Percentiles rank a stretch among this genome's conserved stretches.
Evolutionary conservation across 2,797 vertebrate genomes (phyloP).

Genomic region (Selene dorsalis): DNA sequence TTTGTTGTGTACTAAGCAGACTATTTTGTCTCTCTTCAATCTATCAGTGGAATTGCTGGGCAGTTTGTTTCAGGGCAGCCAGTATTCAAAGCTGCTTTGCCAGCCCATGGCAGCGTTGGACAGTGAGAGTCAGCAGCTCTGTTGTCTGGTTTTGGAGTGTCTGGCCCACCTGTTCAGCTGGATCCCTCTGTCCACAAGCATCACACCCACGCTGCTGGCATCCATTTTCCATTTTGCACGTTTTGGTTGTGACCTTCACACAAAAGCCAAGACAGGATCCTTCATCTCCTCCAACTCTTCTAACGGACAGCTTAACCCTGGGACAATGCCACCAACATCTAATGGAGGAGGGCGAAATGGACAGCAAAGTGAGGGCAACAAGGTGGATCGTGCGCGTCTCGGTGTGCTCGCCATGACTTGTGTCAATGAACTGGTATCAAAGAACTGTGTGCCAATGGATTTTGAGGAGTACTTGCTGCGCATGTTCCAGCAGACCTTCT

Average conservation of each 20-base stretch:
- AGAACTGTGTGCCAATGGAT: slow-evolving; percentile 99
- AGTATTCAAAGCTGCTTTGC: slow-evolving; percentile 90
- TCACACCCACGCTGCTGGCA: slow-evolving; percentile 96
- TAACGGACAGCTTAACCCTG: slow-evolving; percentile 74
- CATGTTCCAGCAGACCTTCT: slow-evolving; percentile 99
- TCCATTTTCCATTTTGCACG: slow-evolving; percentile 98
- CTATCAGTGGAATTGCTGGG: slow-evolving; percentile 89
- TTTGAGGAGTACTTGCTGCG: slow-evolving; percentile 98
- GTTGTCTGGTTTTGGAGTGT: slow-evolving; percentile 95
- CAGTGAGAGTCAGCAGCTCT: slow-evolving; percentile 92
- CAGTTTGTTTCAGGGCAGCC: slow-evolving; percentile 92
- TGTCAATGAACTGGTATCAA: slow-evolving; percentile 98
- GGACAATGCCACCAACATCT: slow-evolving; percentile 66
- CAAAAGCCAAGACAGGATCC: slow-evolving; percentile 78
- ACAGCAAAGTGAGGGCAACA: slow-evolving; percentile 71
- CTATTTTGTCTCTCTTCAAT: slow-evolving; percentile 40
- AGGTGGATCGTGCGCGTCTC: slow-evolving; percentile 89
- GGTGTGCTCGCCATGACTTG: slow-evolving; percentile 97
- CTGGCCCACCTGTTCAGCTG: slow-evolving; percentile 99
- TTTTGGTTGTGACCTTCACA: slow-evolving; percentile 92
- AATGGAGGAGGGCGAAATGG: slow-evolving; percentile 78
- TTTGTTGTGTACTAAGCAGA: slow-evolving; percentile 37
- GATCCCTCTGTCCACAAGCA: slow-evolving; percentile 97
- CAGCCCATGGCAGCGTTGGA: slow-evolving; percentile 93
- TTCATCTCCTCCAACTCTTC: slow-evolving; percentile 78